Evolutionary conservation across 1,140 invertebrate genomes (phyloP).

Genomic region (Luehdorfia chinensis): DNA sequence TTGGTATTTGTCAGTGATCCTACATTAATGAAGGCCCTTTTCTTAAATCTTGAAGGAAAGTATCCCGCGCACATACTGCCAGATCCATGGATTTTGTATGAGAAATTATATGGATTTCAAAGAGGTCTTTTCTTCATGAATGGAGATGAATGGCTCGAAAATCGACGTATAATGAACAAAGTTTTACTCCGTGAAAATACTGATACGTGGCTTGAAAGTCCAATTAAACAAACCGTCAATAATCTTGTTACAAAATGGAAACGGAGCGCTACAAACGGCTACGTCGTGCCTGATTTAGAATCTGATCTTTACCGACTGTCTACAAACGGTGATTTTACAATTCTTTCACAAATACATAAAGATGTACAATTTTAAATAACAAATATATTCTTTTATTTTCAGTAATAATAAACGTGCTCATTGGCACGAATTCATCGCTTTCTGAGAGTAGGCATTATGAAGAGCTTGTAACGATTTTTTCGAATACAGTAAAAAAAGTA

Average conservation of each 20-base stretch:
- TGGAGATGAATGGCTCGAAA: conserved; percentile 86
- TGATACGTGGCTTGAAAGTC: conserved; percentile 61
- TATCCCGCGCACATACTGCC: conserved; percentile 88
- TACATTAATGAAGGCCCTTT: conserved; percentile 83
- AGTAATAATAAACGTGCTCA: conserved; percentile 85
- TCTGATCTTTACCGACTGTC: conserved; percentile 86
- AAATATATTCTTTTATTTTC: no score
- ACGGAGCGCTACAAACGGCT: conserved; percentile 28
- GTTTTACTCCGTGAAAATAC: conserved; percentile 80
- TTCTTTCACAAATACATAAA: no score
- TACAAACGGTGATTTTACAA: conserved; percentile 81
- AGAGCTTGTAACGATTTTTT: conserved; percentile 75
- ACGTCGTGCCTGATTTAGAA: conserved; percentile 78
- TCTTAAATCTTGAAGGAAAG: conserved; percentile 84
- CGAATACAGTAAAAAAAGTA: conserved; percentile 82
- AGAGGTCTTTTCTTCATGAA: conserved; percentile 94
- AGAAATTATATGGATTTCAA: conserved; percentile 81
- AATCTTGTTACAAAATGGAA: conserved; percentile 72
- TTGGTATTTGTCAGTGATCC: conserved; percentile 86
- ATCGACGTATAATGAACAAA: conserved; percentile 85
- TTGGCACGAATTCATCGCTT: conserved; percentile 78
- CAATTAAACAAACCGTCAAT: conserved; percentile 75
- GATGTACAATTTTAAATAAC: no score
- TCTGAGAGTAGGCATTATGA: conserved; percentile 49
- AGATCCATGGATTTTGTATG: conserved; percentile 89